A percentile compares a stretch with the other conserved stretches of the same genome.
These are phyloP conservation scores for Dioctria linearis DNA, from an alignment of 2,888 invertebrate genomes.

Conservation along the genomic window DNA sequence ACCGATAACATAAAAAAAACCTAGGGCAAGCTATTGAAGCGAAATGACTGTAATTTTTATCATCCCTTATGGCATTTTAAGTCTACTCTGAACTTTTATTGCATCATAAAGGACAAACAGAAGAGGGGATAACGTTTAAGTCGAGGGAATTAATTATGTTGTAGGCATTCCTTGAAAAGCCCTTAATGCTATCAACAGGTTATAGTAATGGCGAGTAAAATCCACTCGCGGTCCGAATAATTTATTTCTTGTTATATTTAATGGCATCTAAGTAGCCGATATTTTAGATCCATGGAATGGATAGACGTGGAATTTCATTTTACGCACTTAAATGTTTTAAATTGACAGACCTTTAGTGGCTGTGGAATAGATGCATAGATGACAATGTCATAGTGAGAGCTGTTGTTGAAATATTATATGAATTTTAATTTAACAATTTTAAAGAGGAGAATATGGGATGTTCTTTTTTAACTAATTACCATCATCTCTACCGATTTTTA, in stretches of 20 bases:
- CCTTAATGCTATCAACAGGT: conserved; percentile 19
- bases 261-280: neutral
- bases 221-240: conserved; percentile 30
- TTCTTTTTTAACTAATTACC: too few relatives aligned
- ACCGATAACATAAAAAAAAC: neutral
- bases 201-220: conserved; percentile 24
- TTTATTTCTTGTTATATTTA: conserved; percentile 31
- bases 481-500: too few relatives aligned
- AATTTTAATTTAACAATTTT: too few relatives aligned
- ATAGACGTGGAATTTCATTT: conserved; percentile 12
- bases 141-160: conserved; percentile 21
- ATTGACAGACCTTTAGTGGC: neutral
- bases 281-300: neutral
- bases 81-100: conserved; percentile 27
- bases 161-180: conserved; percentile 1
- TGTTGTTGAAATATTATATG: too few relatives aligned
- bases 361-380: too few relatives aligned
- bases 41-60: conserved; percentile 31
- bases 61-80: conserved; percentile 21
- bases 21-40: neutral
- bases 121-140: conserved; percentile 1
- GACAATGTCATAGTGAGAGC: too few relatives aligned
- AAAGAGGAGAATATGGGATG: too few relatives aligned
- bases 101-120: conserved; percentile 11
- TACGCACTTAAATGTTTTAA: conserved; percentile 10